These are phyloP conservation scores for Chymomyza amoena DNA, from an alignment of 2,888 invertebrate species.

Conservation along the genomic window DNA sequence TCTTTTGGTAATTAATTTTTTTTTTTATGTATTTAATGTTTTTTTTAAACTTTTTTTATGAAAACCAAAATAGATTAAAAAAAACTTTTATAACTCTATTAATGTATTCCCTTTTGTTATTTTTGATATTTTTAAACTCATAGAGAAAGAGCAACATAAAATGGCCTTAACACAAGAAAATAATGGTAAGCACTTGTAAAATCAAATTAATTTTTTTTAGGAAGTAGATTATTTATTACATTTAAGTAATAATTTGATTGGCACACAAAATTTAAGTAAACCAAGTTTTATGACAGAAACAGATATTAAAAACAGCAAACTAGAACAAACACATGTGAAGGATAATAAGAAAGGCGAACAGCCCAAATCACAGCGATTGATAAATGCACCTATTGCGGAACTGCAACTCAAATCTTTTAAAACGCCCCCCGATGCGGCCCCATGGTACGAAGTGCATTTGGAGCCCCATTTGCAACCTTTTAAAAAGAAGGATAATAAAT, in stretches of 20 bases:
- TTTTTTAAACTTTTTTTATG: neutral
- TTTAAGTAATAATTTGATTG: slow-evolving; percentile 65
- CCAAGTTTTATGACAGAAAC: slow-evolving; percentile 49
- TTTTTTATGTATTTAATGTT: neutral
- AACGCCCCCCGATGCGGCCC: slow-evolving; percentile 32
- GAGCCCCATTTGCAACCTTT: slow-evolving; percentile 5
- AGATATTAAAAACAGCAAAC: slow-evolving; percentile 41
- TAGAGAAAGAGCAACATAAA: neutral
- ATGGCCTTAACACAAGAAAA: slow-evolving; percentile 50
- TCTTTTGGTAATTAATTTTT: no score
- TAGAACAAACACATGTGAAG: slow-evolving; percentile 20
- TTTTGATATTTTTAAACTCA: neutral
- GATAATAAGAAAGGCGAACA: slow-evolving; percentile 24
- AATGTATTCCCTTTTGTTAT: neutral
- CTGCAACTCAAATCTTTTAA: slow-evolving; percentile 67
- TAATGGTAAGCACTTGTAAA: slow-evolving; percentile 61
- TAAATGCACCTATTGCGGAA: slow-evolving; percentile 61
- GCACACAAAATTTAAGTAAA: slow-evolving; percentile 64
- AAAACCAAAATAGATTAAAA: neutral
- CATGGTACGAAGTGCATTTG: slow-evolving; percentile 51
- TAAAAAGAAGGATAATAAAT: neutral
- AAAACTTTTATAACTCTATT: neutral
- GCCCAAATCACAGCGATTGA: slow-evolving; percentile 40
- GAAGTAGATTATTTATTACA: slow-evolving; percentile 64
- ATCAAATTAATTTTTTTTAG: slow-evolving; percentile 46